Percentiles rank a stretch among this genome's conserved stretches.
These are phyloP conservation scores for Calliphora vomitoria DNA, from an alignment of 2,888 invertebrate genomes.

Conservation along the genomic window DNA sequence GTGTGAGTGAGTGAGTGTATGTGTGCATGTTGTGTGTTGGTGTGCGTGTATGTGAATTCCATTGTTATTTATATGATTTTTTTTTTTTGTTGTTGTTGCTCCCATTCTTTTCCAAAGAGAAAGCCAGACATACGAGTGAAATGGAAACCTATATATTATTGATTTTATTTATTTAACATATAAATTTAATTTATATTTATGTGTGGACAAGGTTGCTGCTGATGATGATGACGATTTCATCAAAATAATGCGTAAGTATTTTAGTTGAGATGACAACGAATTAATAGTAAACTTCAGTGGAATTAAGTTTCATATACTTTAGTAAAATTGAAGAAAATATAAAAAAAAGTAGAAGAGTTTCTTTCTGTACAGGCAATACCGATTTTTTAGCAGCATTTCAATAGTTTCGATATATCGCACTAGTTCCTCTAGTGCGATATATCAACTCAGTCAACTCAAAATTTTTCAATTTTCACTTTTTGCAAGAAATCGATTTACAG, in stretches of 20 bases:
- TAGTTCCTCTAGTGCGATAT: no score
- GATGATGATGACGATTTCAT: slow-evolving; percentile 45
- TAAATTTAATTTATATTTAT: slow-evolving; percentile 56
- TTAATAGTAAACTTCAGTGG: background rate
- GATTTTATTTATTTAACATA: slow-evolving; percentile 64
- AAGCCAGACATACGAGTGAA: slow-evolving; percentile 22
- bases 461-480: no score
- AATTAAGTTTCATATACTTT: background rate
- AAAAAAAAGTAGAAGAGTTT: no score
- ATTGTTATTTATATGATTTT: slow-evolving; percentile 43
- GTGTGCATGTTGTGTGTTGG: background rate
- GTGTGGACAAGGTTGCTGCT: slow-evolving; percentile 39
- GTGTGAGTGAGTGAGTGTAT: background rate
- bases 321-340: no score
- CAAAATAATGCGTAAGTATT: slow-evolving; percentile 13
- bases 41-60: background rate
- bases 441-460: no score
- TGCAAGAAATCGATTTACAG: no score
- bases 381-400: no score
- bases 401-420: no score
- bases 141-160: slow-evolving; percentile 48
- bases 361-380: no score
- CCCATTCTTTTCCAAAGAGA: background rate
- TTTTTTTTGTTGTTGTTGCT: no score
- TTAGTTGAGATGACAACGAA: background rate